Base-by-base conservation (phyloP, 1,140 invertebrate species). In the Heterodera schachtii region DNA sequence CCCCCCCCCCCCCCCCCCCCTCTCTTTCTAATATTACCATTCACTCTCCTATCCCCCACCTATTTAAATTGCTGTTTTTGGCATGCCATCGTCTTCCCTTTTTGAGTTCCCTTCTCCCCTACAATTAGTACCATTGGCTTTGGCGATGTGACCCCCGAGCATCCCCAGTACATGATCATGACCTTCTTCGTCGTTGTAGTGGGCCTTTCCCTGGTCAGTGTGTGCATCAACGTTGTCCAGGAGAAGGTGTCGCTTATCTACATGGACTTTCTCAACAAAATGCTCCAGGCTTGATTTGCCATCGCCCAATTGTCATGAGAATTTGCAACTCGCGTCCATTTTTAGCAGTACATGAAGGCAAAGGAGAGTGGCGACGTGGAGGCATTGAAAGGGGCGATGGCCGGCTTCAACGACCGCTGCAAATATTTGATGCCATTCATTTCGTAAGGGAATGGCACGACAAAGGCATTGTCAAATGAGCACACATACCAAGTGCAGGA, bases 151-250 rank as follows among this genome's bases (percentile, higher is more conserved):
- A 86, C 86, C n/a, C 87, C 87, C 8, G 75, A 81, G 11, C 93
- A 96, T 91, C 95, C 95, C 13, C 93, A 78, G 76, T 96, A 94
- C 85, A 96, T 97, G 93, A 95, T 96, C 93, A 92, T 93, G 75
- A 95, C 95, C 19, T 96, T 96, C 84, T 92, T 96, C 31, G 97
- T 98, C 89, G 91, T 98, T 47, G 93, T 97, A 7, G 96, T 98
- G 86, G 96, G 96, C 71, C 91, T 98, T 75, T 94, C 96, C 0
- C 91, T 98, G 9, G 96, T 96, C 52, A 96, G 95, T 85, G 97
- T 98, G 94, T 97, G 95, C 91, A 96, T 98, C 89, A 97, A 89
- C 77, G 88, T 89, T 9, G 78, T 89, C 5, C 82, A 89, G 80
- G 88, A 89, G 57, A 90, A 90, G 77, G 49, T 89, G 19, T 82